A percentile compares a stretch with the other conserved stretches of the same genome.
phyloP scores from a whole-genome alignment of 2,797 vertebrate genomes.

The Adelosebastes latens region DNA sequence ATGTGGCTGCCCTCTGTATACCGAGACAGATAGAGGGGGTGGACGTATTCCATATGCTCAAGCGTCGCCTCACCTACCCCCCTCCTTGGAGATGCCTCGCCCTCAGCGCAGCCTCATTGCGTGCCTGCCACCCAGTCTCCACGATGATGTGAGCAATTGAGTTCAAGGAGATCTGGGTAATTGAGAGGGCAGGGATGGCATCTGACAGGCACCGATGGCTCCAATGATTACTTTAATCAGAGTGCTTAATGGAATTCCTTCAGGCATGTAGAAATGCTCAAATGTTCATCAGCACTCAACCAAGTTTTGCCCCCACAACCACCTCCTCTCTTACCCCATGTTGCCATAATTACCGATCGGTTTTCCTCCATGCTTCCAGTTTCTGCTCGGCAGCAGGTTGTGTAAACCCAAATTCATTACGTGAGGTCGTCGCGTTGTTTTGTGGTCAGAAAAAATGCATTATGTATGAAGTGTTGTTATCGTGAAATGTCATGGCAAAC shows the following conservation, averaged over 20 bases:
- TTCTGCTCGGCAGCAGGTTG: neutral
- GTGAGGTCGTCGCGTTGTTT: neutral
- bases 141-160: conserved; percentile 78
- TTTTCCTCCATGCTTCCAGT: conserved; percentile 18
- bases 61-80: conserved; percentile 4
- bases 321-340: conserved; percentile 40
- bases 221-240: conserved; percentile 87
- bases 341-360: conserved; percentile 67
- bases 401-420: conserved; percentile 12
- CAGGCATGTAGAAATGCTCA: conserved; percentile 82
- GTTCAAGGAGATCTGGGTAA: conserved; percentile 87
- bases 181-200: conserved; percentile 87
- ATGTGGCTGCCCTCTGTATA: neutral
- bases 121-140: conserved; percentile 51
- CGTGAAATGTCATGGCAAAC: conserved; percentile 29
- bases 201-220: conserved; percentile 87
- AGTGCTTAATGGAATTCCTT: conserved; percentile 86
- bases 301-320: conserved; percentile 36
- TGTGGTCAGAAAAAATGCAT: conserved; percentile 32
- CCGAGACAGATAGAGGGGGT: conserved; percentile 37
- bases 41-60: conserved; percentile 63
- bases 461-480: conserved; percentile 37
- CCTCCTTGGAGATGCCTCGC: conserved; percentile 4
- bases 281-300: conserved; percentile 80
- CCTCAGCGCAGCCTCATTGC: conserved; percentile 14